A percentile compares a stretch with the other conserved stretches of the same genome.
phyloP scores from a whole-genome alignment of 2,797 vertebrate genomes.

The Pristis pectinata region DNA sequence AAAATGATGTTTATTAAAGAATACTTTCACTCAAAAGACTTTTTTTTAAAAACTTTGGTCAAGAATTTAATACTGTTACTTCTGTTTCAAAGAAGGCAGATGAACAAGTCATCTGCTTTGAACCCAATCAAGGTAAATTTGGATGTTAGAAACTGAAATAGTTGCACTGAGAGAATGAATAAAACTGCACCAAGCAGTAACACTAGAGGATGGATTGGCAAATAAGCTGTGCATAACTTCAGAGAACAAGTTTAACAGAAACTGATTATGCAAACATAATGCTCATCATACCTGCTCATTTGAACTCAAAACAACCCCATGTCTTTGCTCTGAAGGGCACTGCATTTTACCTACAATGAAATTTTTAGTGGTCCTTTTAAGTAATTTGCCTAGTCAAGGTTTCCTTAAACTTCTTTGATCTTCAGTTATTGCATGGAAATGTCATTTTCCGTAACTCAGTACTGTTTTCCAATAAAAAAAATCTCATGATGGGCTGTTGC shows the following conservation, averaged over 20 bases:
- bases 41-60: not conserved
- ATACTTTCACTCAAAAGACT: not conserved
- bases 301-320: not conserved
- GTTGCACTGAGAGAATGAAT: not conserved
- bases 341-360: not conserved
- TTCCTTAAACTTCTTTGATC: conserved; percentile 20
- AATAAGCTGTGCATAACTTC: not conserved
- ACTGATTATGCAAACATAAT: not conserved
- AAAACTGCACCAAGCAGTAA: not conserved
- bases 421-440: conserved; percentile 12
- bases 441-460: conserved; percentile 26
- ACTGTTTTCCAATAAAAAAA: conserved; percentile 1
- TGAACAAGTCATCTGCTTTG: not conserved
- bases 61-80: not conserved
- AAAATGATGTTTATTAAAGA: not conserved
- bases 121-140: not conserved
- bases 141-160: not conserved
- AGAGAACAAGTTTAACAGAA: not conserved
- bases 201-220: not conserved
- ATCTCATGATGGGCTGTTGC: conserved; percentile 11
- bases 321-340: not conserved
- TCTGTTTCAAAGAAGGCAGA: not conserved
- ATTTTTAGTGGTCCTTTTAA: not conserved
- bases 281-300: not conserved
- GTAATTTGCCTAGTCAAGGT: not conserved